Conservation (phyloP, 2,888 invertebrate species). For the Phania funesta region DNA sequence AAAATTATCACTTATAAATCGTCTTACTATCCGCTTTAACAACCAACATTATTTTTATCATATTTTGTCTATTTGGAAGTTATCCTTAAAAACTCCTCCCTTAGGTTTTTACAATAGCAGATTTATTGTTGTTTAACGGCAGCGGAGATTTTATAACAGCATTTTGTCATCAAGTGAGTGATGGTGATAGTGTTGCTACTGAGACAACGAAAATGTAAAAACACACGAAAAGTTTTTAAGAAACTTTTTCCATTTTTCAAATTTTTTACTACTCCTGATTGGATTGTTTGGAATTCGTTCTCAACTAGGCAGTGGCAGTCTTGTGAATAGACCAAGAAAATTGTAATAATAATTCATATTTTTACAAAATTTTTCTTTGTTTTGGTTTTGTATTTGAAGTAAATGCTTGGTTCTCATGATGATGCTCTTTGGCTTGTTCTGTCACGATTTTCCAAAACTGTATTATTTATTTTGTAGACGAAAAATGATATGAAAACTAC, state of each 20-base stretch:
- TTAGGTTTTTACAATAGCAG: conserved; percentile 10
- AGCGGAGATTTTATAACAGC: neutral
- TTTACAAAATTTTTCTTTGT: neutral
- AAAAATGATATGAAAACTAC: neutral
- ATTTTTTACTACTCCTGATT: conserved; percentile 57
- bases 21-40: neutral
- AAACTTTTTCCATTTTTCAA: conserved; percentile 44
- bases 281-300: conserved; percentile 34
- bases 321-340: conserved; percentile 37
- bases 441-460: conserved; percentile 52
- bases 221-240: conserved; percentile 15
- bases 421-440: conserved; percentile 50
- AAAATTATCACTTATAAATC: conserved; percentile 8
- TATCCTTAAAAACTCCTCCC: neutral
- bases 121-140: neutral
- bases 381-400: neutral
- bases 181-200: neutral
- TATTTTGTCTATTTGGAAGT: conserved; percentile 24
- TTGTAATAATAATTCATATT: conserved; percentile 54
- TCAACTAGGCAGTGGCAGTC: neutral
- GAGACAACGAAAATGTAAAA: neutral
- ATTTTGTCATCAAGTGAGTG: neutral
- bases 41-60: neutral
- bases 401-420: conserved; percentile 46
- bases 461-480: conserved; percentile 11